Evolutionary conservation across 2,113 vertebrate genomes (phyloP).

Genomic region (Ciconia stormi): DNA sequence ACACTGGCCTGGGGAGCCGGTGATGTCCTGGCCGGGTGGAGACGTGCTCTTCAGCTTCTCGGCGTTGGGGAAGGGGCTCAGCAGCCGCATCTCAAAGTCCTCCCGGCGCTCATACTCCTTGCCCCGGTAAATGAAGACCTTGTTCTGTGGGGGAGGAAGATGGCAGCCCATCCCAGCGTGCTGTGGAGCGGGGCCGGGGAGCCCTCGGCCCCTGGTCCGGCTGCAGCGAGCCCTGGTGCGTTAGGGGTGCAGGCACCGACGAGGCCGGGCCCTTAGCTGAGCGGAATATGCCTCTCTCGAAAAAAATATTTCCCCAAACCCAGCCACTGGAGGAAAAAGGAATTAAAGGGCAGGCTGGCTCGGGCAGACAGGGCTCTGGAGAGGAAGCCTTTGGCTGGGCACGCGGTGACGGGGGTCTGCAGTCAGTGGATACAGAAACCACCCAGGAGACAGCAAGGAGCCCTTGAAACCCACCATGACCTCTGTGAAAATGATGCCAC

Average conservation of each 20-base stretch:
- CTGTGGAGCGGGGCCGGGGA: accelerated
- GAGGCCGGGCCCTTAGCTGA: neutral
- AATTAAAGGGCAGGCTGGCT: neutral
- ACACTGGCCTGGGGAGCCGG: constrained; percentile 27
- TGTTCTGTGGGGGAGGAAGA: constrained; percentile 42
- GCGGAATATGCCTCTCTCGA: accelerated
- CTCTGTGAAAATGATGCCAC: neutral
- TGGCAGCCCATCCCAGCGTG: neutral
- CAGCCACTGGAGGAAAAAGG: neutral
- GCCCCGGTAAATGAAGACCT: constrained; percentile 68
- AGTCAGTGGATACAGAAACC: neutral
- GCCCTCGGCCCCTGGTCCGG: accelerated
- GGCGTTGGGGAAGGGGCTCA: constrained; percentile 49
- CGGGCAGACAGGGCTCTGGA: neutral
- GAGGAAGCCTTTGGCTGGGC: neutral
- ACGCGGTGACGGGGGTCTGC: accelerated
- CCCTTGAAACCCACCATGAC: neutral
- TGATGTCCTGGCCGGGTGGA: constrained; percentile 18
- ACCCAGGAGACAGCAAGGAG: neutral
- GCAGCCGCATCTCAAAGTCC: constrained; percentile 59
- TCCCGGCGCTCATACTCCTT: constrained; percentile 68
- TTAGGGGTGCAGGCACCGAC: neutral
- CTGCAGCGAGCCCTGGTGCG: neutral
- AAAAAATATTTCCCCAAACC: neutral
- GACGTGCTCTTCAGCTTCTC: constrained; percentile 63